Evolutionary conservation across 2,888 invertebrate species (phyloP).

Genomic region (Hoplodrina ambigua): DNA sequence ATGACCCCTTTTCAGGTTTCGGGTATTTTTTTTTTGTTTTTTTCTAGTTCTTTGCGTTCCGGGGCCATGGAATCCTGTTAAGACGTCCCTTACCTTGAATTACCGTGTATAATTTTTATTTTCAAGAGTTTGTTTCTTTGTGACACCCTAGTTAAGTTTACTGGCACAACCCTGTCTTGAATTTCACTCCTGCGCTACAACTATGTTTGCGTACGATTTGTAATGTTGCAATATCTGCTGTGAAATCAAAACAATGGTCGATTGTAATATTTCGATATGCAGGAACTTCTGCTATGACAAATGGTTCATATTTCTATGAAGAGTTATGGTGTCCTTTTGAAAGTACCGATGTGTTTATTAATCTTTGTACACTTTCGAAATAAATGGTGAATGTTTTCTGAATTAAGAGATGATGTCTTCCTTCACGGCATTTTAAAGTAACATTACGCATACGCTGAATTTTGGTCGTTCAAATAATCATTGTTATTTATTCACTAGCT

Average conservation of each 20-base stretch:
- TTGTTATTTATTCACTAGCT: no score
- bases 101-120: no score
- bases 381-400: slow-evolving; percentile 2
- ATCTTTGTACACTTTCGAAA: slow-evolving; percentile 35
- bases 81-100: no score
- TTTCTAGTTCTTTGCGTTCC: no score
- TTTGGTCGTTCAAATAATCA: no score
- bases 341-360: slow-evolving; percentile 19
- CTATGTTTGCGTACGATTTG: slow-evolving; percentile 62
- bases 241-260: slow-evolving; percentile 63
- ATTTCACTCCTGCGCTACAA: slow-evolving; percentile 41
- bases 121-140: not conserved
- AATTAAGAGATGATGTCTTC: slow-evolving; percentile 13
- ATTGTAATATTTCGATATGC: slow-evolving; percentile 57
- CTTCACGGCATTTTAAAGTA: not conserved
- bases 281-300: slow-evolving; percentile 55
- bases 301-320: slow-evolving; percentile 48
- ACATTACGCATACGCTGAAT: no score
- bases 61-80: no score
- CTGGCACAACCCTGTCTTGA: slow-evolving; percentile 45
- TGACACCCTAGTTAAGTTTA: not conserved
- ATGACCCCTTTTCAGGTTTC: no score
- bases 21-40: no score
- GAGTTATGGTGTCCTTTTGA: slow-evolving; percentile 42
- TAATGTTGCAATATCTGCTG: slow-evolving; percentile 59